Base-by-base conservation (phyloP, 2,797 vertebrate species). In the Pantherophis alleghaniensis region DNA sequence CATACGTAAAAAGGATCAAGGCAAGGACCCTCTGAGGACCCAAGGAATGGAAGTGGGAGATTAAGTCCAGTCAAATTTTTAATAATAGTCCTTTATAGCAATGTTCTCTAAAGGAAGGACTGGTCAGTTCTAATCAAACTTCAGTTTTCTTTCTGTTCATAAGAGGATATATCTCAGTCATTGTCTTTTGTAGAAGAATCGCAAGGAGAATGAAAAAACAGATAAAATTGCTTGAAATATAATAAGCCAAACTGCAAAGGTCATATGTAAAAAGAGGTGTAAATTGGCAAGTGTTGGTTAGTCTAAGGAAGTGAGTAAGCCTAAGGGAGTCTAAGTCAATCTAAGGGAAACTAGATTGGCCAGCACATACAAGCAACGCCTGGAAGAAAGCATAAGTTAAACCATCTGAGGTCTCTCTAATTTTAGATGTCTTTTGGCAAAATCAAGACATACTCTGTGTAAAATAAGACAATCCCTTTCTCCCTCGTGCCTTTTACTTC, bases 191-290 rank as follows among this genome's bases (percentile, higher is more conserved):
- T 83, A 90, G 91, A 86, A 60, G 86, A 92, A 94, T 91, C 37
- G 28, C 89, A 94, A 86, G 3, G 51, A 91, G 51, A 92, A 94
- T 91, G 86, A 91, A 94, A 94, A 92, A 92, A 89, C 88, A 92
- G 86, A 92, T 92, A 94, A 93, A 93, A 93, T 87, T 91, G 28
- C 91, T 92, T 94, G 89, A 92, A 94, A 94, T 47, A 89, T 91
- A 94, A 89, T 91, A 92, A 92, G 69, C 90, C 87, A 91, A 94
- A 92, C 91, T 91, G 93, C 69, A 86, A 91, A 92, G 87, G 86
- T 91, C 92, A 89, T 94, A 88, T 94, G 90, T 94, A 94, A 92
- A 83, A 89, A 86, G 89, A 92, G 93, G 93, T 94, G 91, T 91
- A 94, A 94, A 94, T 92, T 92, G 91, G 91, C 90, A 94, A 92